phyloP scores from a whole-genome alignment of 2,113 vertebrate species.

The Apeltes quadracus region DNA sequence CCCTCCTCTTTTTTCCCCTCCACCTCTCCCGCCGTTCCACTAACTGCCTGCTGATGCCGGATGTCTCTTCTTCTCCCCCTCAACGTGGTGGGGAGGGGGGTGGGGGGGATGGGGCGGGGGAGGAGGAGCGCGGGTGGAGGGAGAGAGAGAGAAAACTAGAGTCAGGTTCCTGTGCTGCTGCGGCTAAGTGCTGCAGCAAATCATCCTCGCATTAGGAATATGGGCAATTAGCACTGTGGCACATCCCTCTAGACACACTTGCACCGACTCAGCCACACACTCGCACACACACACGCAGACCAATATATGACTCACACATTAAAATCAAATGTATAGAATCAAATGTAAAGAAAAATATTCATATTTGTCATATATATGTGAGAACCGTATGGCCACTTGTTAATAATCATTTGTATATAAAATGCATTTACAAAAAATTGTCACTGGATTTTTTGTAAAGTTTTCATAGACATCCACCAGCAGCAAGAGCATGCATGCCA shows the following conservation, averaged over 20 bases:
- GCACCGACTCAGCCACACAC: constrained; percentile 11
- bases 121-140: constrained; percentile 6
- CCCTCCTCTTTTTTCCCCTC: constrained; percentile 15
- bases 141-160: constrained; percentile 54
- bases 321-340: constrained; percentile 1
- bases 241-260: constrained; percentile 66
- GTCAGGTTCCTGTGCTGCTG: constrained; percentile 71
- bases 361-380: background rate
- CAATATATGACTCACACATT: constrained; percentile 28
- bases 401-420: background rate
- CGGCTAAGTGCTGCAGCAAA: constrained; percentile 82
- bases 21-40: constrained; percentile 70
- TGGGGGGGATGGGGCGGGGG: background rate
- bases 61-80: constrained; percentile 79
- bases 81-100: constrained; percentile 48
- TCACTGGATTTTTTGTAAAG: background rate
- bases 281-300: constrained; percentile 1
- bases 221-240: constrained; percentile 80
- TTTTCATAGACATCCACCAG: background rate
- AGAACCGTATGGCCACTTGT: background rate
- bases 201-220: constrained; percentile 81
- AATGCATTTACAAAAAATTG: background rate
- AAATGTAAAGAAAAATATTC: constrained; percentile 1
- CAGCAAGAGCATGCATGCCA: background rate
- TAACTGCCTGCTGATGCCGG: constrained; percentile 79